Base-by-base conservation (phyloP, 2,113 vertebrate species). In the Centrocercus urophasianus region DNA sequence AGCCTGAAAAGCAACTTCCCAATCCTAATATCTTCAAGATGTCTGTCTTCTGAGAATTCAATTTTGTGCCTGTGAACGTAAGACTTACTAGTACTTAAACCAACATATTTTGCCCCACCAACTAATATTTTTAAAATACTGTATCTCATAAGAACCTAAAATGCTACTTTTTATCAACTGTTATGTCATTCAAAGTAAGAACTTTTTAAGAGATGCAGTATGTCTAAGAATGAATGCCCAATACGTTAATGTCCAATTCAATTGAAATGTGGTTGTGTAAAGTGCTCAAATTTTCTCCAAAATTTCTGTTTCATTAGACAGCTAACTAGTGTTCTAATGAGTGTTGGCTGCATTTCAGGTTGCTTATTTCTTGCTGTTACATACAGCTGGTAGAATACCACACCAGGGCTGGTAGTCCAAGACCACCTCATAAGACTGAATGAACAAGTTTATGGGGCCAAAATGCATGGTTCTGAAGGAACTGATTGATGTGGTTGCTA, bases 1-100 rank as follows among this genome's bases (percentile, higher is more conserved):
- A 85, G 73, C 72, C 65, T 87, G 79, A 93, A 89, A 87, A 95
- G n/a, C 90, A 90, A 28, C 38, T 92, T 90, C 47, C 20, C 5
- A 17, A 20, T 73, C 43, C 60, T 82, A 72, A 52, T 84, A 76
- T 67, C 50, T 85, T 89, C 87, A 64, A 27, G 77, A 86, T 42
- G 42, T 66, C 65, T 90, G 77, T 6, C 47, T 73, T 85, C 67
- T 60, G 71, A 89, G 76, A 71, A 77, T 77, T 87, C 63, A 92
- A 1, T 57, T 92, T 20, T 80, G 7, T 57, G 28, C 77, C 71
- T 4, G 5, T 57, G 71, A 94, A 38, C 43, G 28, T 83, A 88
- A 77, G 48, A 57, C 27, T 66, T 88, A 24, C 38, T 69, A 34
- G 30, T 57, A 34, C 57, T 95, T 74, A 67, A 0, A 83, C 24